A percentile compares a stretch with the other conserved stretches of the same genome.
These are phyloP conservation scores for Xestoiulus laeticollis DNA, from an alignment of 2,888 invertebrate genomes.

Conservation along the genomic window DNA sequence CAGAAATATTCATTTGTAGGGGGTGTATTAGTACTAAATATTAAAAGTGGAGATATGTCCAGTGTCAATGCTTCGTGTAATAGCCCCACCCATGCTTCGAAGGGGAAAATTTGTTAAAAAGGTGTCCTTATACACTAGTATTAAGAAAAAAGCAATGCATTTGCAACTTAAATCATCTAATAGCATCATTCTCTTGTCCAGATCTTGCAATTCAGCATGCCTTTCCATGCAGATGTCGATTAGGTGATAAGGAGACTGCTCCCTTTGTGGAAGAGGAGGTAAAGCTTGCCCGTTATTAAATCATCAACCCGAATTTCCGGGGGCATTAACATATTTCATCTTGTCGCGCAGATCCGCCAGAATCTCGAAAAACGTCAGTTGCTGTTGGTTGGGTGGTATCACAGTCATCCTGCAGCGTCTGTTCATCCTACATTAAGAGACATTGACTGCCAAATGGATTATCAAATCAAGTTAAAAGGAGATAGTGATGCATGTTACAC, in stretches of 20 bases:
- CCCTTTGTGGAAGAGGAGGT: conserved; percentile 64
- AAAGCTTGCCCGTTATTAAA: conserved; percentile 36
- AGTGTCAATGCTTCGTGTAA: too few relatives aligned
- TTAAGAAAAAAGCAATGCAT: conserved; percentile 14
- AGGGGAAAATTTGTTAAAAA: too few relatives aligned
- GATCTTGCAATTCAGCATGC: conserved; percentile 87
- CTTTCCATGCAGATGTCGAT: conserved; percentile 83
- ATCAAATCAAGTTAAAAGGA: conserved; percentile 94
- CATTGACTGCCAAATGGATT: conserved; percentile 91
- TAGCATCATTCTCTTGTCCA: conserved; percentile 55
- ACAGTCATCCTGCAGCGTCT: conserved; percentile 82
- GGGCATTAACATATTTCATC: neutral
- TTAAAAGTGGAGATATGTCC: too few relatives aligned
- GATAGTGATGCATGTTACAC: conserved; percentile 89
- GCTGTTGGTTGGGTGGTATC: conserved; percentile 92
- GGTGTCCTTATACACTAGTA: neutral
- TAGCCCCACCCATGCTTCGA: too few relatives aligned
- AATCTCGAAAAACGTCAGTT: conserved; percentile 83
- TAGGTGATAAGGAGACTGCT: conserved; percentile 80
- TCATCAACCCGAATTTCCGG: neutral
- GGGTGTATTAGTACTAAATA: too few relatives aligned
- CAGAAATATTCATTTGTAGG: too few relatives aligned
- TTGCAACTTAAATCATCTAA: conserved; percentile 44
- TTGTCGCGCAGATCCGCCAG: conserved; percentile 73
- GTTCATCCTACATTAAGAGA: conserved; percentile 83